Conservation (phyloP, 2,888 invertebrate genomes). For the Petrophora chlorosata region DNA sequence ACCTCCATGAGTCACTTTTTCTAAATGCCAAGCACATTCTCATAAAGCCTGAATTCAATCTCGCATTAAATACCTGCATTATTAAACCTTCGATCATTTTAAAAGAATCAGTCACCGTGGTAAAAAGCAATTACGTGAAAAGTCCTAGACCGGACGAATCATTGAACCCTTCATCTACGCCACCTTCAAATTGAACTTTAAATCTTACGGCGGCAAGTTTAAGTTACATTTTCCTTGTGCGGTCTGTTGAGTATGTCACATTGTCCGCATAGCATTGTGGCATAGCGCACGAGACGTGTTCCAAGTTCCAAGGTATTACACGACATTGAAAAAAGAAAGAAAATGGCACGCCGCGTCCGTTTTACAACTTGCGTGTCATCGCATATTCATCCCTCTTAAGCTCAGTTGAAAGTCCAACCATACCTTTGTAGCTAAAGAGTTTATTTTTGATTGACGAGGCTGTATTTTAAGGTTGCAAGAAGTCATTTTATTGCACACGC, state of each 20-base stretch:
- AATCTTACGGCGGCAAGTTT: not conserved
- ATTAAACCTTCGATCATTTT: conserved; percentile 25
- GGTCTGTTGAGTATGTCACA: conserved; percentile 33
- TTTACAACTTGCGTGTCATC: conserved; percentile 57
- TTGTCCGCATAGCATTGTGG: conserved; percentile 48
- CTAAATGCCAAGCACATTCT: not conserved
- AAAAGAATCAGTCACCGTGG: conserved; percentile 27
- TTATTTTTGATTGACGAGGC: conserved; percentile 1
- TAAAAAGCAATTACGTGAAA: conserved; percentile 27
- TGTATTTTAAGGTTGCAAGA: conserved; percentile 10
- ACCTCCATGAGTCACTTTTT: no score
- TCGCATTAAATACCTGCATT: conserved; percentile 7
- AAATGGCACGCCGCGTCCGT: conserved; percentile 45
- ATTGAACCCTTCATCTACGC: conserved; percentile 9
- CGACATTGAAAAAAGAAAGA: conserved; percentile 54
- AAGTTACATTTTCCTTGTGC: conserved; percentile 7
- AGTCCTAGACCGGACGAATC: conserved; percentile 14
- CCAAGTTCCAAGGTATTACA: conserved; percentile 58
- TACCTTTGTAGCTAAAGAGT: conserved; percentile 27
- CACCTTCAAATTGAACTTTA: not conserved
- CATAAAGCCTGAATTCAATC: not conserved
- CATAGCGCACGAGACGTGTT: conserved; percentile 56
- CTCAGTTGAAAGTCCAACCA: conserved; percentile 31
- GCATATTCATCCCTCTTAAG: conserved; percentile 49
- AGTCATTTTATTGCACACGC: conserved; percentile 7